Base-by-base conservation (phyloP, 2,113 vertebrate genomes). In the Anguilla rostrata region DNA sequence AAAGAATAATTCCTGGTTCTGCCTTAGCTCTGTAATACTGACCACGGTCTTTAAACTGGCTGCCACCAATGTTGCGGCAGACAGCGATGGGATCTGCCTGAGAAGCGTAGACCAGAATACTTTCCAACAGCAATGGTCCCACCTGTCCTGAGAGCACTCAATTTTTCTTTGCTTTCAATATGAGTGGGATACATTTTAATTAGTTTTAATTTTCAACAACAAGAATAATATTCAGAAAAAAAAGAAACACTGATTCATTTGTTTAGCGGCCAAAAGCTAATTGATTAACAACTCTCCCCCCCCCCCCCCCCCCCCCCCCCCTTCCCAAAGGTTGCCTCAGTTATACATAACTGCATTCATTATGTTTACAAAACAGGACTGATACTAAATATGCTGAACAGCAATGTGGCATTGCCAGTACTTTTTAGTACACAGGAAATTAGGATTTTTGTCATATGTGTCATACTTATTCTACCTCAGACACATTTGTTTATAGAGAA, bases 1-100 rank as follows among this genome's bases (percentile, higher is more conserved):
- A 81, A 43, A 88, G 78, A 90, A 88, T 60, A 83, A 86, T 89
- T 88, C 85, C 88, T 87, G 71, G 89, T 90, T 90, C 89, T 89
- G 88, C 84, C 22, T 85, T 43, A 87, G 91, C 87, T 66, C 20
- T 89, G 89, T 86, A 85, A 86, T 87, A 86, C 57, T 85, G 78
- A 89, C 84, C 63, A 20, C 79, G 84, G 85, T n/a, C 56, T 78
- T 85, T 40, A 43, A 39, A 84, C 46, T 7, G 41, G 53, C 81
- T 84, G 53, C 56, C 40, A 83, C 43, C 34, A 57, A 86, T 41
- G 43, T 81, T 71, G 43, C 34, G 43, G 80, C 26, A 40, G 26
- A 18, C 46, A 39, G 84, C 81, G 78, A 57, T 39, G 81, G 22
- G 41, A 41, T 57, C 43, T 39, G 39, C 60, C 83, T 63, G 66